Base-by-base conservation (phyloP, 1,140 invertebrate genomes). In the Triops longicaudatus region DNA sequence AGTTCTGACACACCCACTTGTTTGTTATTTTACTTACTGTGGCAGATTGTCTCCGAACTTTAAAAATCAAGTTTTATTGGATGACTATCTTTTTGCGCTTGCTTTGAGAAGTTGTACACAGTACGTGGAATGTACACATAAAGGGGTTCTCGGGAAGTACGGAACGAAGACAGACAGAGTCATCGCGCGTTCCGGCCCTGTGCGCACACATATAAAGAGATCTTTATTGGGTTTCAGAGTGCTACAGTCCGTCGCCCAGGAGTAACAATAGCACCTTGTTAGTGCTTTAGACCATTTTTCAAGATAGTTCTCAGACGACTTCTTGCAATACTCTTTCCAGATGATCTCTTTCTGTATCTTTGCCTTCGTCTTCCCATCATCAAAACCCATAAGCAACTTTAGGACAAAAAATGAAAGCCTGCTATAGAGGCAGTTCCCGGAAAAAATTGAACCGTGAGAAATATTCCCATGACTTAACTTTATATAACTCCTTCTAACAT, bases 211-310 rank as follows among this genome's bases (percentile, higher is more conserved):
- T 63, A 63, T 63, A 63, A 37, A 63, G 50, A 63, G 50, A 63
- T 63, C 50, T 63, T 63, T 37, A 37, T 63, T 63, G 50, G 50
- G 50, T 63, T 37, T 37, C 17, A 9, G 22, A 63, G 50, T 63
- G 50, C 50, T 14, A 22, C 50, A 63, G 50, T 17, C 50, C 50
- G 50, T 63, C 50, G 50, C 50, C 50, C 14, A 63, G 17, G 17
- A 63, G 50, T 63, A 63, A 63, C 50, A 63, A 63, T 63, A 63
- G 50, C 50, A 63, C 50, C 50, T 63, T 22, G 50, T 63, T 63
- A 63, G 50, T 63, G 50, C 50, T 63, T 37, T 37, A 37, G 22
- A 22, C 50, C 22, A 22, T 14, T 7, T 63, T 63, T 22, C 14
- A 63, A 22, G 50, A 63, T 63, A 63, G 50, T 63, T 63, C 50